Conservation (phyloP, 64 coral and sea anemone genomes). For the Montipora capricornis region DNA sequence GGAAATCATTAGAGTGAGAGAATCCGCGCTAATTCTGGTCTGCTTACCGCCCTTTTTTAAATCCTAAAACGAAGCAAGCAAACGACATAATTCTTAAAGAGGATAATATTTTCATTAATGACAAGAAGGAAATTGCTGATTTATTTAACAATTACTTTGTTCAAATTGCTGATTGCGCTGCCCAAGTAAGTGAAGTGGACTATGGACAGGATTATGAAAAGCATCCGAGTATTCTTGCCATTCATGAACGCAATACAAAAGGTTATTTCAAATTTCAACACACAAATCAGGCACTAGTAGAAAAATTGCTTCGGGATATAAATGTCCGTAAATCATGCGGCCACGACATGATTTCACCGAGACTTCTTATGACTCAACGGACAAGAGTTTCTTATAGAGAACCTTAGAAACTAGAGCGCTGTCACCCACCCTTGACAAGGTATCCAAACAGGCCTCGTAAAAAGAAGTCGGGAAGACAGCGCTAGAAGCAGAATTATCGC, state of each 20-base stretch:
- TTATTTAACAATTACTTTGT: conserved; percentile 30
- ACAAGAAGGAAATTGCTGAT: conserved; percentile 57
- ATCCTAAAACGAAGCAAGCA: conserved; percentile 46
- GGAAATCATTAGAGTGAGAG: conserved; percentile 23
- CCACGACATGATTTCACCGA: conserved; percentile 36
- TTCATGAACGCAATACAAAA: not conserved
- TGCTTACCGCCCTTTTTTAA: conserved; percentile 48
- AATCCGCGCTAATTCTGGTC: conserved; percentile 40
- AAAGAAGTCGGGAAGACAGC: too few species aligned
- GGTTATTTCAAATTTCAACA: conserved; percentile 38
- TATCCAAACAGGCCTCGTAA: too few species aligned
- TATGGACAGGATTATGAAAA: conserved; percentile 5
- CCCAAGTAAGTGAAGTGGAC: not conserved
- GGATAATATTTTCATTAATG: conserved; percentile 30
- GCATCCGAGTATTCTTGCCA: not conserved
- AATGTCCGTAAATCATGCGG: conserved; percentile 64
- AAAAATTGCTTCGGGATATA: conserved; percentile 39
- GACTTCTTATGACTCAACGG: not conserved
- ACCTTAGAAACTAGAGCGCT: too few species aligned
- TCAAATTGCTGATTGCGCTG: not conserved
- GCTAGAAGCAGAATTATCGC: too few species aligned
- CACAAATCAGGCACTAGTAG: conserved; percentile 28
- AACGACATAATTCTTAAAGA: conserved; percentile 61
- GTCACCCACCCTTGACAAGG: too few species aligned
- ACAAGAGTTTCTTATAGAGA: too few species aligned